Base-by-base conservation (phyloP, 2,888 invertebrate species). In the Drosophila borealis region DNA sequence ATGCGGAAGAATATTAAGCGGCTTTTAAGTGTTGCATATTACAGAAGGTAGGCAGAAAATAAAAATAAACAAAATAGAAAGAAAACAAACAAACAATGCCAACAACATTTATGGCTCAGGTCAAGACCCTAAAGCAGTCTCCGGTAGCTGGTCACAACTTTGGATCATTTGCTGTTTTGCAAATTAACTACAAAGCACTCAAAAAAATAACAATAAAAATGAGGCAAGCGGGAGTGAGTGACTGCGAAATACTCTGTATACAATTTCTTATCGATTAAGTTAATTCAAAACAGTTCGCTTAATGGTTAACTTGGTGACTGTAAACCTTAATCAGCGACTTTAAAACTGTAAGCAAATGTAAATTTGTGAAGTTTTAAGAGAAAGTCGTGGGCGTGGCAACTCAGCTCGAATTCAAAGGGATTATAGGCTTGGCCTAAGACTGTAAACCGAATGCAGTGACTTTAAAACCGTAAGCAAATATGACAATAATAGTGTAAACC, bases 1-100 rank as follows among this genome's bases (percentile, higher is more conserved):
- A 88, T 83, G 83, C 83, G 83, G 83, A 83, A 83, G 83, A 83
- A 83, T 83, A 83, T 83, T 88, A 83, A 83, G 80, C 88, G 86
- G 63, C 69, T 80, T 88, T 88, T 88, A 88, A 88, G 83, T 80
- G 82, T 69, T 82, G 69, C 78, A 74, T 67, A 85, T 74, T 70
- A 73, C 65, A 78, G 64, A 53, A 59, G 70, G 50, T 49, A 50
- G 42, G 29, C 29, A 29, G 29, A 29, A 29, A 8, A 29, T 29
- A 75, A 44, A 3, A 33, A 29, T 17, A 29, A 50, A 44, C 11
- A 29, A 37, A 65, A 13, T 39, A 14, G 37, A 51, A 44, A n/a
- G 41, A 29, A 53, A 74, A 29, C 19, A 53, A 34, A 19, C 37
- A 44, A 17, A 57, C 14, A 46, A 17, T 37, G 11, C 37, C 34